Evolutionary conservation across 2,888 invertebrate genomes (phyloP).

Genomic region (Drosophila cracens): DNA sequence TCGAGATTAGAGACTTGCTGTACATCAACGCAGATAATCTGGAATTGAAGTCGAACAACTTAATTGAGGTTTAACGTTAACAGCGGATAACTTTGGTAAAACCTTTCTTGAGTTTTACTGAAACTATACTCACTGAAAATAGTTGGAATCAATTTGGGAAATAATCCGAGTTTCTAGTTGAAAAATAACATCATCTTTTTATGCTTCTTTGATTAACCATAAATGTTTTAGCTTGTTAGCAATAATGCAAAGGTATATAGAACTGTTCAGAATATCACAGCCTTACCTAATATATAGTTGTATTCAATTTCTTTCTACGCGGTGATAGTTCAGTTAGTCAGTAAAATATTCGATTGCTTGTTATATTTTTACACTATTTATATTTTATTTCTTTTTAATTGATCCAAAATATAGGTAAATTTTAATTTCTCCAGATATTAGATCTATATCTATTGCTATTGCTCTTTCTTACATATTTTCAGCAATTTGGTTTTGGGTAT

Average conservation of each 20-base stretch:
- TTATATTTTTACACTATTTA: too few relatives aligned
- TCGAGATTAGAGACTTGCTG: background rate
- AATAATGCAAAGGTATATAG: background rate
- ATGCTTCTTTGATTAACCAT: background rate
- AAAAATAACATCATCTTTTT: background rate
- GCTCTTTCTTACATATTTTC: background rate
- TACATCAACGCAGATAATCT: background rate
- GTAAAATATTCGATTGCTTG: too few relatives aligned
- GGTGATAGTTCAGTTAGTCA: too few relatives aligned
- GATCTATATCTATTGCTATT: background rate
- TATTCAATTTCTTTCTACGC: background rate
- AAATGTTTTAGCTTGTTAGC: background rate
- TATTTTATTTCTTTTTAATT: background rate
- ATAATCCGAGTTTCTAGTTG: background rate
- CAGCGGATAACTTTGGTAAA: background rate
- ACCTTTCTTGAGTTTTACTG: background rate
- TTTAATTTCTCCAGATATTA: background rate
- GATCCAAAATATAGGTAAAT: too few relatives aligned
- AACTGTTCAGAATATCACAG: background rate
- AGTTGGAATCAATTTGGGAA: background rate
- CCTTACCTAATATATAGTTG: background rate
- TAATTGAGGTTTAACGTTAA: background rate
- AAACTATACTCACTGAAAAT: background rate
- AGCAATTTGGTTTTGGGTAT: background rate
- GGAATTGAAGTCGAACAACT: background rate